Conservation (phyloP, 37 sponge, comb jelly and placozoan species). For the Ianthella basta region DNA sequence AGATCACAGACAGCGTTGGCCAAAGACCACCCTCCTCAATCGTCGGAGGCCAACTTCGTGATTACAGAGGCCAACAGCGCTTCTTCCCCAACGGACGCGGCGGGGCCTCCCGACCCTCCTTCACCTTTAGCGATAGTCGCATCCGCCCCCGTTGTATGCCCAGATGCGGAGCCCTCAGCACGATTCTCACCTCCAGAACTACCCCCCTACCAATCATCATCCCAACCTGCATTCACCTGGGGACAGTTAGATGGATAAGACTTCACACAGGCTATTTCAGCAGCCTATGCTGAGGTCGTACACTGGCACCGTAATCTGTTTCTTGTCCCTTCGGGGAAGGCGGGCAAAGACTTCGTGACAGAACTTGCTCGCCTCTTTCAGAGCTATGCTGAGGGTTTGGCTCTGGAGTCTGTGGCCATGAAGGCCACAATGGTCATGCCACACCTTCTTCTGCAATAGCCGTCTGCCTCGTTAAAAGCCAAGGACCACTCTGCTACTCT, state of each 20-base stretch:
- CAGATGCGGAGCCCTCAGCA: neutral
- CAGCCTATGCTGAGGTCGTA: slow-evolving; percentile 16
- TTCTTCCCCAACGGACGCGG: neutral
- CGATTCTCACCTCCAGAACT: neutral
- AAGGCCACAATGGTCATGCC: neutral
- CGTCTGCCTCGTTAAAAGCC: neutral
- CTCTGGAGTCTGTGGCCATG: neutral
- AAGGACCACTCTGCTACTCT: neutral
- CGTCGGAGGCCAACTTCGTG: neutral
- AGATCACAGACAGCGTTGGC: neutral
- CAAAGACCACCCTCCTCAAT: neutral
- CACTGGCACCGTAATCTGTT: slow-evolving; percentile 8
- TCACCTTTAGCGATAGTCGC: neutral
- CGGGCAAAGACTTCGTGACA: neutral
- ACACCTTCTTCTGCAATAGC: slow-evolving; percentile 15
- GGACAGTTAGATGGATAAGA: slow-evolving; percentile 10
- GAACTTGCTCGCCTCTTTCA: neutral
- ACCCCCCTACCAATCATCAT: neutral
- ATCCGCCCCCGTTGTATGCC: neutral
- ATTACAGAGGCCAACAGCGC: neutral
- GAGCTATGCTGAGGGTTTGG: neutral
- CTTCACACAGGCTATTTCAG: neutral
- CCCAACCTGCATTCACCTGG: slow-evolving; percentile 17
- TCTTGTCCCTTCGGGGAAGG: neutral
- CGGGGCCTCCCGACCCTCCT: neutral